phyloP scores from a whole-genome alignment of 2,888 invertebrate species.

The Abscondita cerata region DNA sequence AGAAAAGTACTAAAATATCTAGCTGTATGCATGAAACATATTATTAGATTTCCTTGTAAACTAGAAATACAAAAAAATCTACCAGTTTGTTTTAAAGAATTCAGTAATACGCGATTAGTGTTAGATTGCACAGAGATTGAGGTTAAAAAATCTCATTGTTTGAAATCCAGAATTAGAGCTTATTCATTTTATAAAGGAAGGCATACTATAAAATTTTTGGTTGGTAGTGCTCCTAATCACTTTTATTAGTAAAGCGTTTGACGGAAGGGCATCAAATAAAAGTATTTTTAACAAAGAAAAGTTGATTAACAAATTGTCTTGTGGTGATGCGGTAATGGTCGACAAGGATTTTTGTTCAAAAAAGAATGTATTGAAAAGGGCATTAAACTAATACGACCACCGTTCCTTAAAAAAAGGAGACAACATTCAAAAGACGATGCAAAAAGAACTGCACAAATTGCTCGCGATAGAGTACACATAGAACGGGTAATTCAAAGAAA shows the following conservation, averaged over 20 bases:
- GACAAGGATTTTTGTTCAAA: not conserved
- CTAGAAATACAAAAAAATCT: not conserved
- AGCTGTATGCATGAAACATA: not conserved
- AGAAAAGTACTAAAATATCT: too few relatives aligned
- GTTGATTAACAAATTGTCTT: too few relatives aligned
- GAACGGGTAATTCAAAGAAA: conserved; percentile 15
- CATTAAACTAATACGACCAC: conserved; percentile 1
- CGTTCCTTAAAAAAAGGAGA: not conserved
- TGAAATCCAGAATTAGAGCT: not conserved
- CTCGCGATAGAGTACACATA: conserved; percentile 17
- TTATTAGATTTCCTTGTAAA: not conserved
- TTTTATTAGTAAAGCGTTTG: too few relatives aligned
- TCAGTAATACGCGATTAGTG: not conserved
- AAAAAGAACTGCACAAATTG: conserved; percentile 1
- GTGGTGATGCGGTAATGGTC: too few relatives aligned
- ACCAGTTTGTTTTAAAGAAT: not conserved
- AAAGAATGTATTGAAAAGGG: not conserved
- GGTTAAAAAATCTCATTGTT: not conserved
- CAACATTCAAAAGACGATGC: conserved; percentile 16
- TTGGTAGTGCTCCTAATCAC: not conserved
- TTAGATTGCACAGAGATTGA: not conserved
- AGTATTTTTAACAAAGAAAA: too few relatives aligned
- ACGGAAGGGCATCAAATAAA: too few relatives aligned
- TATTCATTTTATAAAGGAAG: not conserved
- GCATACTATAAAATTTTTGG: not conserved